Conservation (phyloP, 2,797 vertebrate genomes). For the Peromyscus eremicus region DNA sequence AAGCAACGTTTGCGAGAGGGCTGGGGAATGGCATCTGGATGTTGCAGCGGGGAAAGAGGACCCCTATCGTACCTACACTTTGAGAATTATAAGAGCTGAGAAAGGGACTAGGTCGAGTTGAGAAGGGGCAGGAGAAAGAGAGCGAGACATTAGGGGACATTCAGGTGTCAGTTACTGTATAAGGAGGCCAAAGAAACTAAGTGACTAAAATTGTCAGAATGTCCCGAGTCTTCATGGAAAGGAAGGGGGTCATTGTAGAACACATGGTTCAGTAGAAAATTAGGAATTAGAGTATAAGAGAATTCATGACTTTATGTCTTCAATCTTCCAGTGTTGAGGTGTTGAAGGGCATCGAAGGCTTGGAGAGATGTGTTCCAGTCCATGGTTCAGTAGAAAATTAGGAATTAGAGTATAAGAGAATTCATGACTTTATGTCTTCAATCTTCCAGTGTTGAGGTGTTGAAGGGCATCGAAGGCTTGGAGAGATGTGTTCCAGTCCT, state of each 20-base stretch:
- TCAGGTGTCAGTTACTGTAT: neutral
- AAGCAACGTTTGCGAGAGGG: neutral
- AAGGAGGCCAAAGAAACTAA: neutral
- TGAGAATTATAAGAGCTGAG: neutral
- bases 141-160: neutral
- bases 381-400: neutral
- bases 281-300: neutral
- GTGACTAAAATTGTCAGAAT: neutral
- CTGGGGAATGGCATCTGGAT: no score
- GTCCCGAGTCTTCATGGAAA: rapidly evolving
- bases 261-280: neutral
- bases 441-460: neutral
- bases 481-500: neutral
- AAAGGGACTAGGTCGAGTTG: neutral
- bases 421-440: neutral
- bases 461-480: neutral
- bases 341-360: neutral
- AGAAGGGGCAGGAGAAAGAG: neutral
- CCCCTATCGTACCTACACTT: neutral
- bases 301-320: neutral
- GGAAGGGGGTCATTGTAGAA: no score
- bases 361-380: neutral
- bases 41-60: neutral
- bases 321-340: neutral
- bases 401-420: neutral